Evolutionary conservation across 1,140 invertebrate species (phyloP).

Genomic region (Drosophila pallidifrons): DNA sequence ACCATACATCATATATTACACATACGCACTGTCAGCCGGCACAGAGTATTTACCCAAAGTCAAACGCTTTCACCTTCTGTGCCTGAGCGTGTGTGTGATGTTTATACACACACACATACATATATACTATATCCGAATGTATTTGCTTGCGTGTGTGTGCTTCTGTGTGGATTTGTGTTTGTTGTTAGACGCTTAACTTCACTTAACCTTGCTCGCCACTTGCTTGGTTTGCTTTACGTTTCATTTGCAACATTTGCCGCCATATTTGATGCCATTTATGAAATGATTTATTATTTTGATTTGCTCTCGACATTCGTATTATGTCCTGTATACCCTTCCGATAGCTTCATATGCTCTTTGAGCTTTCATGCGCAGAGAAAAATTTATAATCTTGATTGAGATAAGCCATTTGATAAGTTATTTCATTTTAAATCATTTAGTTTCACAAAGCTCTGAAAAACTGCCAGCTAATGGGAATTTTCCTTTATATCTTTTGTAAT

Average conservation of each 20-base stretch:
- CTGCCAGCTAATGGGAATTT: too few relatives aligned
- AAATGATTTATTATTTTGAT: conserved; percentile 84
- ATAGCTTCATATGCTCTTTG: conserved; percentile 11
- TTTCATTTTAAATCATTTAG: too few relatives aligned
- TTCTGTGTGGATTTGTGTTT: conserved; percentile 27
- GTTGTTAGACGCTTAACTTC: conserved; percentile 74
- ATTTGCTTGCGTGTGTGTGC: conserved; percentile 7
- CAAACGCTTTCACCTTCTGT: conserved; percentile 70
- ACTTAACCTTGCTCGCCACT: conserved; percentile 78
- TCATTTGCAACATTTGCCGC: conserved; percentile 84
- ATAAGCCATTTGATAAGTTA: too few relatives aligned
- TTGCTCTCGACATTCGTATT: conserved; percentile 77
- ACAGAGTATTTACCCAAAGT: conserved; percentile 61
- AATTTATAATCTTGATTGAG: too few relatives aligned
- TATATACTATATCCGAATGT: neutral
- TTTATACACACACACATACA: neutral
- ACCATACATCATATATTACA: conserved; percentile 46
- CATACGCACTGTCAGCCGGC: conserved; percentile 63
- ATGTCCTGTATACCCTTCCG: conserved; percentile 33
- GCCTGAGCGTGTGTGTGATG: conserved; percentile 6
- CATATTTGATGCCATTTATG: conserved; percentile 84
- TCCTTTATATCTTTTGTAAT: neutral
- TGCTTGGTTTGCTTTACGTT: conserved; percentile 79
- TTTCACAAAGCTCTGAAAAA: too few relatives aligned
- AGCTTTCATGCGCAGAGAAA: too few relatives aligned